Base-by-base conservation (phyloP, 2,797 vertebrate genomes). In the Mormyrus hasselquistii region DNA sequence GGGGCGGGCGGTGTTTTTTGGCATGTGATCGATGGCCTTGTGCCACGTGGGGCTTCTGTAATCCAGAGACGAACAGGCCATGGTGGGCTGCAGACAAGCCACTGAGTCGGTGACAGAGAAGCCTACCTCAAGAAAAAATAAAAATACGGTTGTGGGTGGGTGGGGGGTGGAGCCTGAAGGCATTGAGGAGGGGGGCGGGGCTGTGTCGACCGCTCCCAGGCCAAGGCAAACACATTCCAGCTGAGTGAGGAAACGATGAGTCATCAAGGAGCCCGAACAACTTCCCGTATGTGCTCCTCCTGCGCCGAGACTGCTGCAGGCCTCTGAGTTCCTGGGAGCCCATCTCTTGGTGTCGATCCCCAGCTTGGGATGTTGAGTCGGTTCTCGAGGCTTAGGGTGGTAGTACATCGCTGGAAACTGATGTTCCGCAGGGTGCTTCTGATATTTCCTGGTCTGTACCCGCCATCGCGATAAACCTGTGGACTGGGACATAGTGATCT, bases 151-250 rank as follows among this genome's bases (percentile, higher is more conserved):
- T 53, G 69, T 41, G 69, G 50, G 69, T 34, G 69, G n/a, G n/a
- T n/a, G 34, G 25, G 49, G 76, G 16, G 88, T 6, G 50, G 53
- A n/a, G 57, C 38, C 34, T 8, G 34, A 44, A 29, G 53, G 38
- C 10, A 41, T 14, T 12, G 53, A 2, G 73, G 50, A 25, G 25
- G 49, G 57, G 69, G 52, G 4, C 1, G 62, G 47, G 52, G 85
- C 12, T 0, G 29, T 22, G 86, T 4, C 52, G 52, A 55, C 84
- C 49, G 25, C 84, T 86, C 25, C 25, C 55, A 87, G 38, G 57
- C 86, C 38, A 44, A 65, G 55, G 55, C 86, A 87, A 65, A 65
- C 55, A 53, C 84, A 87, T 62, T 87, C 55, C 86, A 65, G 55
- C 57, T 44, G 22, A 86, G 50, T 65, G 86, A 44, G 53, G 55